phyloP scores from a whole-genome alignment of 2,113 vertebrate genomes.

The Hydrochoerus hydrochaeris region DNA sequence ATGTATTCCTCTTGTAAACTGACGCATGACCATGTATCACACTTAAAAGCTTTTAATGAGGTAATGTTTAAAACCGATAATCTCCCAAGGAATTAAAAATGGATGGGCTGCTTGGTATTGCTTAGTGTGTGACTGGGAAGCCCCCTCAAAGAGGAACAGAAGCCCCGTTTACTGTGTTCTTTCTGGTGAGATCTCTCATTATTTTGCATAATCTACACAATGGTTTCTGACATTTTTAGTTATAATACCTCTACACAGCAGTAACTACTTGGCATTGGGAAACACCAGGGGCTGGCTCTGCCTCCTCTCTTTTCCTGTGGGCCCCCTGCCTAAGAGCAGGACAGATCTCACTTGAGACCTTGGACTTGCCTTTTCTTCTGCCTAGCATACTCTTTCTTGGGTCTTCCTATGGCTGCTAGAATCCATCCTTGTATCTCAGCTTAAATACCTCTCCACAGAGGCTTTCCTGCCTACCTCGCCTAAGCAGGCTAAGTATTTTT shows the following conservation, averaged over 20 bases:
- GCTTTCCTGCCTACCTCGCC: not conserved
- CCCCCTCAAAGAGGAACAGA: not conserved
- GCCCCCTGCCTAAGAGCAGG: not conserved
- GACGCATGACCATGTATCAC: not conserved
- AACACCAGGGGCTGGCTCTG: not conserved
- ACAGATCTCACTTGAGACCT: not conserved
- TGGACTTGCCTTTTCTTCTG: not conserved
- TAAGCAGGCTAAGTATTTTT: not conserved
- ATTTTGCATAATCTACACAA: not conserved
- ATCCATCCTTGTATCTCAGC: not conserved
- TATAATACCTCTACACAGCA: not conserved
- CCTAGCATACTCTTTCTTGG: not conserved
- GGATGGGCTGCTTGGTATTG: not conserved
- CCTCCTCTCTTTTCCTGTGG: not conserved
- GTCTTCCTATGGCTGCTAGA: not conserved
- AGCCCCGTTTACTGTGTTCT: not conserved
- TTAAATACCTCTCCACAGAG: not conserved
- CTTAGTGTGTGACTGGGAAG: not conserved
- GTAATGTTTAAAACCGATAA: not conserved
- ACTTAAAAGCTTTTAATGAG: slow-evolving; percentile 6
- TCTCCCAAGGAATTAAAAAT: slow-evolving; percentile 42
- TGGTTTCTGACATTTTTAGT: not conserved
- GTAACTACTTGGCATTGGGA: not conserved
- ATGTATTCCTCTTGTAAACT: not conserved
- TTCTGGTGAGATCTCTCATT: not conserved